Conservation (phyloP, 2,888 invertebrate species). For the Ceratothoa steindachneri region DNA sequence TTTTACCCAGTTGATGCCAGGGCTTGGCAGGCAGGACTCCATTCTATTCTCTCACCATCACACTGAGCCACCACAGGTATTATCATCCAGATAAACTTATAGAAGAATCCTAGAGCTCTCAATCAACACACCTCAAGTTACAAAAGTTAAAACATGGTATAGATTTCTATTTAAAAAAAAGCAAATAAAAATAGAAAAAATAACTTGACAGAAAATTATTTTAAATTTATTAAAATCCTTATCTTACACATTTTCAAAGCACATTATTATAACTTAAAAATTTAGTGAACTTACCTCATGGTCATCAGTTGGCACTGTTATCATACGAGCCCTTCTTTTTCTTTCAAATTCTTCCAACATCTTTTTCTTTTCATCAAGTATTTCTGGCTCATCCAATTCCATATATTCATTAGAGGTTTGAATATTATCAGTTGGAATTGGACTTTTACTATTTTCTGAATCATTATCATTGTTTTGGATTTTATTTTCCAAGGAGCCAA, state of each 20-base stretch:
- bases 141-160: no score
- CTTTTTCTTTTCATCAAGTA: constrained; percentile 82
- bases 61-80: no score
- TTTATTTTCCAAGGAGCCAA: not conserved
- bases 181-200: not conserved
- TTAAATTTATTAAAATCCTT: not conserved
- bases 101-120: no score
- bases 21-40: no score
- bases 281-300: constrained; percentile 64
- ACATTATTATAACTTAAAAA: not conserved
- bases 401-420: constrained; percentile 45
- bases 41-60: no score
- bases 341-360: constrained; percentile 93
- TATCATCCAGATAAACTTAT: no score
- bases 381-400: constrained; percentile 67
- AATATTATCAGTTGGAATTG: constrained; percentile 29
- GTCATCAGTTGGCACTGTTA: constrained; percentile 97
- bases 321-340: constrained; percentile 83
- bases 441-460: constrained; percentile 14
- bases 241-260: no score
- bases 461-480: not conserved
- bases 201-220: not conserved
- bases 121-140: no score
- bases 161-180: no score
- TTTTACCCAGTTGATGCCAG: no score